Percentiles rank a stretch among this genome's conserved stretches.
These are phyloP conservation scores for Hemiscyllium ocellatum DNA, from an alignment of 2,113 vertebrate species.

Conservation along the genomic window DNA sequence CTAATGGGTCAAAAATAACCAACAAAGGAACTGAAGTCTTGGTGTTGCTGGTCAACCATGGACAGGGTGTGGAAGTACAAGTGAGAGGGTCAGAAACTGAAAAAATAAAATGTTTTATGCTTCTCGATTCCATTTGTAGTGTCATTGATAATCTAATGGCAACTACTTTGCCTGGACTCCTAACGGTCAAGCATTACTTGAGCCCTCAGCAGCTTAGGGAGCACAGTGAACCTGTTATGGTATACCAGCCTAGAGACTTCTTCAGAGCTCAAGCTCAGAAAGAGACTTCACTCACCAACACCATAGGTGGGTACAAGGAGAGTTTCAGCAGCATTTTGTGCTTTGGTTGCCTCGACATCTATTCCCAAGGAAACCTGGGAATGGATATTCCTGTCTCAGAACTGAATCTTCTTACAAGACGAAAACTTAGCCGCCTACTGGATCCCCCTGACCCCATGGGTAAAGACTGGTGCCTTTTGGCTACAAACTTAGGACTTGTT, in stretches of 20 bases:
- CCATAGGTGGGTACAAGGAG: constrained; percentile 92
- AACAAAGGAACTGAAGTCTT: constrained; percentile 77
- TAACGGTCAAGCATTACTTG: constrained; percentile 86
- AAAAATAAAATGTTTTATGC: constrained; percentile 78
- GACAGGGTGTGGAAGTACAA: constrained; percentile 90
- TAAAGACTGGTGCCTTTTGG: constrained; percentile 97
- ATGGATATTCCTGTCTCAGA: constrained; percentile 79
- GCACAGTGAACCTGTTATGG: constrained; percentile 87
- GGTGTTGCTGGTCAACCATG: constrained; percentile 91
- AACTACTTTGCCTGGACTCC: constrained; percentile 80
- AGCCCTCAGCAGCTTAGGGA: constrained; percentile 94
- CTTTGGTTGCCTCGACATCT: constrained; percentile 85
- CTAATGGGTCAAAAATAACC: constrained; percentile 79
- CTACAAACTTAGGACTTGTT: constrained; percentile 91
- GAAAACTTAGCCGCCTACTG: constrained; percentile 85
- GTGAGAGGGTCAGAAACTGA: constrained; percentile 79
- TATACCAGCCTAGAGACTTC: constrained; percentile 97
- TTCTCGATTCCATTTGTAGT: constrained; percentile 85
- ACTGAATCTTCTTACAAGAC: constrained; percentile 72
- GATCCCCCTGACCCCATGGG: constrained; percentile 92
- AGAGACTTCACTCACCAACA: constrained; percentile 83
- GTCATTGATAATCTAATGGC: constrained; percentile 84
- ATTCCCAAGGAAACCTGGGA: constrained; percentile 78
- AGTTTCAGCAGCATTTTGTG: constrained; percentile 88
- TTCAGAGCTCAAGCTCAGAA: constrained; percentile 79